These are phyloP conservation scores for Aegithalos caudatus DNA, from an alignment of 2,113 vertebrate species.

Conservation along the genomic window DNA sequence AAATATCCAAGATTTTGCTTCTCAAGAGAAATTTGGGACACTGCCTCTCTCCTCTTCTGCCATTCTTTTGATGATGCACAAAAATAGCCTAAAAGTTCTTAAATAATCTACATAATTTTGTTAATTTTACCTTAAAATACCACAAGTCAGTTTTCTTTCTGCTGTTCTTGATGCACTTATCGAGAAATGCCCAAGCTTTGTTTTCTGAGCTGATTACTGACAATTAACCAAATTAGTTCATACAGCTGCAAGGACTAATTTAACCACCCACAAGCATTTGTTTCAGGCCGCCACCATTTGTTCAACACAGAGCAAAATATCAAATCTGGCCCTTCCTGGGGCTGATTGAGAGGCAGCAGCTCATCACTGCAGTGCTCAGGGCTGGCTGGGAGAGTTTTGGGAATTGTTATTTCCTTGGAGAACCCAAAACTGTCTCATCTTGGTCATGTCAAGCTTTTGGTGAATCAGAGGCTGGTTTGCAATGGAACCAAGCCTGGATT, in stretches of 20 bases:
- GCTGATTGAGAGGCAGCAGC: not conserved
- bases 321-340: not conserved
- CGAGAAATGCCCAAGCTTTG: not conserved
- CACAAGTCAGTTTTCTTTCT: not conserved
- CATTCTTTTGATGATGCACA: not conserved
- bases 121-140: not conserved
- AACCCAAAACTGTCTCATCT: not conserved
- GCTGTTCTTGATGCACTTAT: not conserved
- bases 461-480: not conserved
- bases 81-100: not conserved
- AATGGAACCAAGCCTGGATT: slow-evolving; percentile 4
- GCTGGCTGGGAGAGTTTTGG: not conserved
- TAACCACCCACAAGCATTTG: slow-evolving; percentile 5
- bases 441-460: not conserved
- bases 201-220: slow-evolving; percentile 19
- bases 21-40: not conserved
- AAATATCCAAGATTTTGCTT: not conserved
- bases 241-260: not conserved
- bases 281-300: not conserved
- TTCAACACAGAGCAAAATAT: not conserved
- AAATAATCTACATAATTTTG: not conserved
- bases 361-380: not conserved
- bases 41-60: not conserved
- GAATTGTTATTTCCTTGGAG: not conserved
- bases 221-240: slow-evolving; percentile 19